phyloP scores from a whole-genome alignment of 2,113 vertebrate species.

The Mohoua ochrocephala region DNA sequence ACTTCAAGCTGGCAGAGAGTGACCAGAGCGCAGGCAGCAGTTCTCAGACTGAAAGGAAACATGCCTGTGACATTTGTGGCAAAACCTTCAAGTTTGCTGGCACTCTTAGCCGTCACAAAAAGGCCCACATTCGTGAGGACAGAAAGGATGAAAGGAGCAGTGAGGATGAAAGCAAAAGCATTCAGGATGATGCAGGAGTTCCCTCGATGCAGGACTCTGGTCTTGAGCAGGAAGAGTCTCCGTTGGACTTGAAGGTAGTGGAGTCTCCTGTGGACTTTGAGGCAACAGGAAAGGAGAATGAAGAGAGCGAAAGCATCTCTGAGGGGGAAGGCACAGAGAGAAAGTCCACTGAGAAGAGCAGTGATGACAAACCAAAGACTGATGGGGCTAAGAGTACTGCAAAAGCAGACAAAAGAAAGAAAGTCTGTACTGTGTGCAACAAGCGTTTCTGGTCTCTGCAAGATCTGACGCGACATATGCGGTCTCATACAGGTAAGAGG shows the following conservation, averaged over 20 bases:
- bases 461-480: constrained; percentile 95
- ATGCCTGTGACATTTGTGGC: constrained; percentile 82
- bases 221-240: constrained; percentile 53
- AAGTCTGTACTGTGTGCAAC: constrained; percentile 91
- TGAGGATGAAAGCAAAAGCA: constrained; percentile 42
- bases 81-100: constrained; percentile 93
- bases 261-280: constrained; percentile 59
- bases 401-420: constrained; percentile 96
- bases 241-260: constrained; percentile 54
- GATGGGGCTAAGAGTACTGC: constrained; percentile 66
- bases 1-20: constrained; percentile 85
- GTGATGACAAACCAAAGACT: constrained; percentile 85
- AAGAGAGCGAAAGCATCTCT: constrained; percentile 73
- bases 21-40: constrained; percentile 39
- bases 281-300: constrained; percentile 61
- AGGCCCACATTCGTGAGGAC: constrained; percentile 80
- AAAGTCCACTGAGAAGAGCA: constrained; percentile 78
- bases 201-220: constrained; percentile 6
- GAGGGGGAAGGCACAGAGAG: constrained; percentile 79
- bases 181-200: constrained; percentile 30
- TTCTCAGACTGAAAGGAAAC: constrained; percentile 78
- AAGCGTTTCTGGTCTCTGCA: constrained; percentile 99
- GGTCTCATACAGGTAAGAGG: constrained; percentile 93
- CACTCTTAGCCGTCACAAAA: constrained; percentile 90
- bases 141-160: constrained; percentile 52